phyloP scores from a whole-genome alignment of 2,797 vertebrate species.

The Oreochromis mossambicus region DNA sequence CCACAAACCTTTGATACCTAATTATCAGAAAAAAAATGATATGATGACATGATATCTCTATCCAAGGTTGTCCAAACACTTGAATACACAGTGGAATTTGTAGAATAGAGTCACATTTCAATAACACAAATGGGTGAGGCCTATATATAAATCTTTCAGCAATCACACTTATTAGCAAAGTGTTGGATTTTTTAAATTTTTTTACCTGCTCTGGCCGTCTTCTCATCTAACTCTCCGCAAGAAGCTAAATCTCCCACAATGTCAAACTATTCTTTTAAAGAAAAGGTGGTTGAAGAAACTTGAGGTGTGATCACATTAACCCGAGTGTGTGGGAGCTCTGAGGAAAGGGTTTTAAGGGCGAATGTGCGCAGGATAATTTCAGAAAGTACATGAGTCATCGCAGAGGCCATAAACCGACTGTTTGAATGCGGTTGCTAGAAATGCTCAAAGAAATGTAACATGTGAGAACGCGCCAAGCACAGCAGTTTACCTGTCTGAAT shows the following conservation, averaged over 20 bases:
- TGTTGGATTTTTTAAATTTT: rapidly evolving
- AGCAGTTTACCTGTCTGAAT: not conserved
- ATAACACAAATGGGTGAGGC: not conserved
- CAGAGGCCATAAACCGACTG: not conserved
- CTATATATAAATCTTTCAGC: not conserved
- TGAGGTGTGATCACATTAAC: not conserved
- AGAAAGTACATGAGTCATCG: slow-evolving; percentile 22
- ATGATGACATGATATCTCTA: not conserved
- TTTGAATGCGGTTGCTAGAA: not conserved
- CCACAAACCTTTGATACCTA: not conserved
- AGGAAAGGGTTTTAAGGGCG: not conserved
- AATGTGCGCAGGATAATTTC: slow-evolving; percentile 14
- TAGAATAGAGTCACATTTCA: not conserved
- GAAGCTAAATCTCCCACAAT: not conserved
- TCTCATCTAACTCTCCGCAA: not conserved
- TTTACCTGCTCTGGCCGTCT: not conserved
- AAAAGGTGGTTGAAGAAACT: not conserved
- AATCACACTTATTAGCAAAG: not conserved
- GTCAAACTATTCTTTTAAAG: not conserved
- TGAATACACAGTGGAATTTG: rapidly evolving
- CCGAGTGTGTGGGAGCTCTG: slow-evolving; percentile 2
- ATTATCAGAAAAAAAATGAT: not conserved
- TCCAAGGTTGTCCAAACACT: not conserved
- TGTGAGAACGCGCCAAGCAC: not conserved
- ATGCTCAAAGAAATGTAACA: not conserved